Base-by-base conservation (phyloP, 2,888 invertebrate genomes). In the Thereva nobilitata region DNA sequence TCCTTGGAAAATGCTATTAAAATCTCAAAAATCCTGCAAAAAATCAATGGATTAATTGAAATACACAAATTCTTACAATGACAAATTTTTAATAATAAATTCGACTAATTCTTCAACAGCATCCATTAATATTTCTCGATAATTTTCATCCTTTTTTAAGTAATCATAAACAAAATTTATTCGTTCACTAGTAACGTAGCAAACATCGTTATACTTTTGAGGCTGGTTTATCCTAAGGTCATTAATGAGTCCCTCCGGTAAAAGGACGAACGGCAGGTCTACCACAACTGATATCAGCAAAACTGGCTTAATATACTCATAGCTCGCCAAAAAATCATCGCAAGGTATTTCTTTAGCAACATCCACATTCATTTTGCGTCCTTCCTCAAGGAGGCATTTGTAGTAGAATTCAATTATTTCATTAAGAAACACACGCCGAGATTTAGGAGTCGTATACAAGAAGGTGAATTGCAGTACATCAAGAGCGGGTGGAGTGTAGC, bases 401-500 rank as follows among this genome's bases (percentile, higher is more conserved):
- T 85, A 84, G 75, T 88, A 89, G 71, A 80, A 78, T 69, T 82
- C 75, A 40, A 87, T 23, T 5, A 61, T 9, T 5, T 49, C 49
- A 3, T 61, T 34, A 3, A 61, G 8, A 23, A 50, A 41, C 9
- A 2, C 9, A 7, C 50, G 40, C 1, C 61, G 61, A 2, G 50
- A 34, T 6, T 63, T 52, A 7, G 69, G 67, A 34, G 45, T 52
- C 1, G 71, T 50, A 49, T 71, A 71, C 9, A 72, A 45, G 56
- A 72, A 68, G 6, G 72, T 54, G 50, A 71, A 71, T 7, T 68
- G 50, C 12, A 70, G 53, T 1, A 73, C 59, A 52, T 89, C 89
- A 34, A 86, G 84, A 8, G 86, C 83, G 3, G 86, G 85, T 2
- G 88, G 86, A 61, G 83, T 83, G 72, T 85, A 87, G 54, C 85